A percentile compares a stretch with the other conserved stretches of the same genome.
Conservation (phyloP, 2,888 invertebrate genomes). For the Tinea pellionella region DNA sequence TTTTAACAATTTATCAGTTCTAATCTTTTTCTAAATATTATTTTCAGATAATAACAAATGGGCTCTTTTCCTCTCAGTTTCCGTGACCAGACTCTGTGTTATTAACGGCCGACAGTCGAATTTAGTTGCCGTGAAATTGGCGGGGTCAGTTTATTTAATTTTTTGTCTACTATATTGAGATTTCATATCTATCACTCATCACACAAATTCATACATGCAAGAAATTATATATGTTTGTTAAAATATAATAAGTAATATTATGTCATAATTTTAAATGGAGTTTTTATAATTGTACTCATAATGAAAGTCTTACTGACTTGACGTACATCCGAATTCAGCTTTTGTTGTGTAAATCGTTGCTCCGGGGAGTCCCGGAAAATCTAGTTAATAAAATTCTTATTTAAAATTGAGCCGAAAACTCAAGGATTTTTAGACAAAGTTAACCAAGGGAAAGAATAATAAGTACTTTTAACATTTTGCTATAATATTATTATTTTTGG, state of each 20-base stretch:
- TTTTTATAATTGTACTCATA: no score
- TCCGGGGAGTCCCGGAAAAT: conserved; percentile 20
- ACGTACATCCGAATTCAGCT: conserved; percentile 21
- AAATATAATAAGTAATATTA: no score
- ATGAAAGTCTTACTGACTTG: not conserved
- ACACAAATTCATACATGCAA: no score
- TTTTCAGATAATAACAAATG: not conserved
- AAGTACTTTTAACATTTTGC: not conserved
- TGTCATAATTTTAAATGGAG: no score
- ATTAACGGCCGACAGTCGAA: not conserved
- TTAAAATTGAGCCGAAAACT: not conserved
- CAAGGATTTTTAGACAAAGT: not conserved
- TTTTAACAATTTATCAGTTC: not conserved
- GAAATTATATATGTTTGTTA: no score
- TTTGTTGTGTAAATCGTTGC: conserved; percentile 33
- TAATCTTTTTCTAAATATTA: conserved; percentile 3
- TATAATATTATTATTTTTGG: no score
- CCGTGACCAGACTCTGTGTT: not conserved
- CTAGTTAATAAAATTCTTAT: not conserved
- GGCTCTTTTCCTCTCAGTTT: conserved; percentile 7
- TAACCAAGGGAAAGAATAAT: not conserved
- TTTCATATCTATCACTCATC: no score
- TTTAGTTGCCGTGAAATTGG: not conserved
- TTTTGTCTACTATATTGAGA: no score
- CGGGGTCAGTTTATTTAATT: not conserved